A percentile compares a stretch with the other conserved stretches of the same genome.
phyloP scores from a whole-genome alignment of 2,797 vertebrate genomes.

The Ambastaia sidthimunki region DNA sequence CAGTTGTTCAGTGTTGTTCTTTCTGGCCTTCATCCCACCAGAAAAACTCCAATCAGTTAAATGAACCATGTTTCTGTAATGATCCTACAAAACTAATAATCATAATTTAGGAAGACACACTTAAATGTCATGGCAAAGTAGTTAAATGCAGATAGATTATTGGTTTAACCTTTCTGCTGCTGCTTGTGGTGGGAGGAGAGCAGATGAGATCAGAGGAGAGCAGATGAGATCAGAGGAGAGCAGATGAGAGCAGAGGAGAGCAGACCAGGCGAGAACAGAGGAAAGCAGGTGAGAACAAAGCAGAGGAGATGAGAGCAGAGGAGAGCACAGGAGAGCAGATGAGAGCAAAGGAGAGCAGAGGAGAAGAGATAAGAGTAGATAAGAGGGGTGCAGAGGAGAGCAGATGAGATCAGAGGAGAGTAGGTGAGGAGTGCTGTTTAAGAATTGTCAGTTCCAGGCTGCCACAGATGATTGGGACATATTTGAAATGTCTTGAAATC shows the following conservation, averaged over 20 bases:
- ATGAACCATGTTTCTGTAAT: conserved; percentile 45
- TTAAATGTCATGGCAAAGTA: conserved; percentile 37
- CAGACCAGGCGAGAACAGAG: no score
- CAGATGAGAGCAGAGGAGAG: neutral
- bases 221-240: neutral
- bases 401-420: no score
- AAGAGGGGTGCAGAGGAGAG: neutral
- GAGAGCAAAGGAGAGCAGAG: neutral
- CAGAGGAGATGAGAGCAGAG: neutral
- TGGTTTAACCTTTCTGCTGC: conserved; percentile 2
- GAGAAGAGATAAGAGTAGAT: neutral
- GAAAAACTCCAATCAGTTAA: conserved; percentile 21
- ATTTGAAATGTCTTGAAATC: neutral
- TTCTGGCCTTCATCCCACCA: neutral
- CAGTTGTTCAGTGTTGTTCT: neutral
- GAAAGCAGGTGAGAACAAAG: neutral
- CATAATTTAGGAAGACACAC: conserved; percentile 41
- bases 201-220: no score
- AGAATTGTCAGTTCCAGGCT: neutral
- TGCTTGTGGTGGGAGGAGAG: neutral
- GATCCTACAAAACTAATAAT: conserved; percentile 41
- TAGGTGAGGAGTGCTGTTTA: no score
- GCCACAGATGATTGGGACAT: neutral
- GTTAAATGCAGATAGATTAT: conserved; percentile 8
- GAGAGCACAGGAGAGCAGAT: no score